Conservation (phyloP, 2,888 invertebrate species). For the Drosophila nr. fundita region DNA sequence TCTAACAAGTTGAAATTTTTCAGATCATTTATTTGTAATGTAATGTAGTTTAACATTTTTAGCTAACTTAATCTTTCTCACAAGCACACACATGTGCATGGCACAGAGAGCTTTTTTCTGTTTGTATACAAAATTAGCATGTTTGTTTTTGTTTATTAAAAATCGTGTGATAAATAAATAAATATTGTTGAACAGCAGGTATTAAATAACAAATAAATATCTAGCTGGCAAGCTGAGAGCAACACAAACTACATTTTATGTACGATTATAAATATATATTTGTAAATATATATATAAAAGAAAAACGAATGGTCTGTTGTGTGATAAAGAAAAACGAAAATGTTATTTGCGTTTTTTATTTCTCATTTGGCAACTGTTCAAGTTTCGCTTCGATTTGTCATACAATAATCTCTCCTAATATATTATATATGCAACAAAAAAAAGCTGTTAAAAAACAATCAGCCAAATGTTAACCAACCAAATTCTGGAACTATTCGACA, state of each 20-base stretch:
- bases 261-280: background rate
- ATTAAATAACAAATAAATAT: slow-evolving; percentile 53
- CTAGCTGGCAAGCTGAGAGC: slow-evolving; percentile 6
- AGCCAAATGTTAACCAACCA: slow-evolving; percentile 17
- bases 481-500: slow-evolving; percentile 37
- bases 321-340: slow-evolving; percentile 41
- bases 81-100: slow-evolving; percentile 4
- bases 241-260: slow-evolving; percentile 28
- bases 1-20: background rate
- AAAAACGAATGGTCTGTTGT: slow-evolving; percentile 37
- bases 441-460: slow-evolving; percentile 28
- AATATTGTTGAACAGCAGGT: slow-evolving; percentile 35
- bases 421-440: slow-evolving; percentile 28
- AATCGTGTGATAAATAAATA: slow-evolving; percentile 56
- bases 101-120: slow-evolving; percentile 5
- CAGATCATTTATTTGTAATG: background rate
- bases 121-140: slow-evolving; percentile 66
- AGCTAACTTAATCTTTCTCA: background rate
- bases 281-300: background rate
- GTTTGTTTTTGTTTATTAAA: slow-evolving; percentile 58
- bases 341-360: slow-evolving; percentile 22
- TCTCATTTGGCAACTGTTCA: slow-evolving; percentile 75
- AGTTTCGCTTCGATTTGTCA: slow-evolving; percentile 36
- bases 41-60: background rate
- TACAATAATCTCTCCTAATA: slow-evolving; percentile 51